Conservation (phyloP, 2,113 vertebrate genomes). For the Grallaria varia region DNA sequence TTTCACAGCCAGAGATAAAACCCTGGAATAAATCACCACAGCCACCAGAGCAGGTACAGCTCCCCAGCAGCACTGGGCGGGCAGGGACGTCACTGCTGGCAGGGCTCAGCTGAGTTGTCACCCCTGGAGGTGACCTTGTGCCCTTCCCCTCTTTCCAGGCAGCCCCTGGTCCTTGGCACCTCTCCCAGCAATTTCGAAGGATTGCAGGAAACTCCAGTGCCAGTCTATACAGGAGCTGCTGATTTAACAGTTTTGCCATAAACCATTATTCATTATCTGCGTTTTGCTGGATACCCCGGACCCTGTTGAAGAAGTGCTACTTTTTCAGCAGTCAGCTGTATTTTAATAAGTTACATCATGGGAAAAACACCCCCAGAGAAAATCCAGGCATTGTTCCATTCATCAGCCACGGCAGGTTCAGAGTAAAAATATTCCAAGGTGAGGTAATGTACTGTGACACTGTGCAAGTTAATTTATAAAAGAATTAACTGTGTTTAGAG, state of each 20-base stretch:
- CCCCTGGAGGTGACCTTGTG: not conserved
- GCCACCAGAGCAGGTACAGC: not conserved
- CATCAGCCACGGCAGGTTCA: slow-evolving; percentile 23
- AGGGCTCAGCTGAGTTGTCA: rapidly evolving
- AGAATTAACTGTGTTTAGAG: slow-evolving; percentile 45
- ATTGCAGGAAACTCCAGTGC: not conserved
- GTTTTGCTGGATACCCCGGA: not conserved
- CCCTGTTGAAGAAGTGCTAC: not conserved
- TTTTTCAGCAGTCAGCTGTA: slow-evolving; percentile 54
- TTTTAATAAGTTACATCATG: slow-evolving; percentile 60
- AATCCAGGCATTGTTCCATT: not conserved
- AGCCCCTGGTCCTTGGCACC: not conserved
- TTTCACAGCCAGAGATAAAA: not conserved
- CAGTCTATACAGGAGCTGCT: not conserved
- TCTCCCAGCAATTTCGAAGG: not conserved
- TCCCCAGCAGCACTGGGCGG: not conserved
- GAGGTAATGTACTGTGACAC: slow-evolving; percentile 38
- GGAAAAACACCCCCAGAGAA: slow-evolving; percentile 53
- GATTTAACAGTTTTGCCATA: slow-evolving; percentile 30
- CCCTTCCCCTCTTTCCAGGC: not conserved
- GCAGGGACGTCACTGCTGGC: rapidly evolving
- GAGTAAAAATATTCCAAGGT: slow-evolving; percentile 36
- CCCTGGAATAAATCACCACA: rapidly evolving
- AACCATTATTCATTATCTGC: slow-evolving; percentile 29
- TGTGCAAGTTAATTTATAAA: slow-evolving; percentile 49